A percentile compares a stretch with the other conserved stretches of the same genome.
Conservation (phyloP, 2,797 vertebrate genomes). For the Fratercula arctica region DNA sequence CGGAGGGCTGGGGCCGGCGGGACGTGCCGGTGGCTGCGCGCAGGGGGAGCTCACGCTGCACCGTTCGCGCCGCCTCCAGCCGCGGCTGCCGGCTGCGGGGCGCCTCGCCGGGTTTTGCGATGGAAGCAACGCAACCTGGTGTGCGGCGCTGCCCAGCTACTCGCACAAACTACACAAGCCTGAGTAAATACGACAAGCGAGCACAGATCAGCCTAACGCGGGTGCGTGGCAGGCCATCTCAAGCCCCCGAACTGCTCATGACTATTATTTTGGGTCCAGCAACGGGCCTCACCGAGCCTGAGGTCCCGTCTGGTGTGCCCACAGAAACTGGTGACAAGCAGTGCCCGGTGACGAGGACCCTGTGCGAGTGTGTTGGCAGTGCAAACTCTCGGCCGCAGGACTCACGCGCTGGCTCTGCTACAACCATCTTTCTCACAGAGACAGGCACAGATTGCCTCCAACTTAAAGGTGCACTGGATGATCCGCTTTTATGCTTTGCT, state of each 20-base stretch:
- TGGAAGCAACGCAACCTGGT: accelerated
- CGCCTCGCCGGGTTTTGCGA: not conserved
- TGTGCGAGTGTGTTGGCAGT: accelerated
- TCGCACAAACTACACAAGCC: not conserved
- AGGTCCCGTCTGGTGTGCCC: no score
- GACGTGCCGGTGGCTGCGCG: not conserved
- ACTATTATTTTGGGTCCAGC: not conserved
- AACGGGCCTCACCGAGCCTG: accelerated
- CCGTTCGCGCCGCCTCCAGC: not conserved
- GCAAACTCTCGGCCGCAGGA: not conserved
- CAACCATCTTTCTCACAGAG: not conserved
- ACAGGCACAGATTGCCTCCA: not conserved
- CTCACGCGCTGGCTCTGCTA: not conserved
- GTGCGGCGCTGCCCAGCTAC: not conserved
- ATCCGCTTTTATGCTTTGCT: accelerated
- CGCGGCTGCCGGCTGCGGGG: accelerated
- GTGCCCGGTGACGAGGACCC: not conserved
- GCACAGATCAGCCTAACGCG: not conserved
- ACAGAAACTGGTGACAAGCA: not conserved
- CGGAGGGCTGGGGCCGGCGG: not conserved
- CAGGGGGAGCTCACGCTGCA: constrained; percentile 60
- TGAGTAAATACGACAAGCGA: accelerated
- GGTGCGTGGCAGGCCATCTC: not conserved
- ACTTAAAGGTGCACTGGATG: accelerated
- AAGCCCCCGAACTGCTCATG: no score